Evolutionary conservation across 2,113 vertebrate species (phyloP).

Genomic region (Pterocles burchelli): DNA sequence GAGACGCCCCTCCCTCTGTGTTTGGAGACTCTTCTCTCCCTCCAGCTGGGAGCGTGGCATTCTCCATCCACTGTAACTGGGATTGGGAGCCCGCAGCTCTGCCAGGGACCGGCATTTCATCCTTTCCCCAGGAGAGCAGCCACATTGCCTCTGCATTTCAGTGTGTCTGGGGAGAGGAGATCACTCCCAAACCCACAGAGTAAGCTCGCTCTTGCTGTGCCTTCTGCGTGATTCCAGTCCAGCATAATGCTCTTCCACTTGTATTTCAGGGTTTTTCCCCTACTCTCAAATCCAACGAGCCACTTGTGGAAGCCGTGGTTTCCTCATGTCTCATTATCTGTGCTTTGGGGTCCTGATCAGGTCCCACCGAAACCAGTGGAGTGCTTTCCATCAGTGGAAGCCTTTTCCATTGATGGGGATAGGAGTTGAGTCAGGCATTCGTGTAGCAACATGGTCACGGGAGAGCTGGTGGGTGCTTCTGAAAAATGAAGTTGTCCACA

Average conservation of each 20-base stretch:
- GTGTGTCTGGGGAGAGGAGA: background rate
- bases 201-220: background rate
- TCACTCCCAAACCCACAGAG: background rate
- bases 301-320: background rate
- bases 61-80: background rate
- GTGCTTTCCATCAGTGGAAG: background rate
- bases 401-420: background rate
- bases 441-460: background rate
- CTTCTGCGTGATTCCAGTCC: background rate
- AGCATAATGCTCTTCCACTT: background rate
- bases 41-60: background rate
- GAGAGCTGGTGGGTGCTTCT: slow-evolving; percentile 20
- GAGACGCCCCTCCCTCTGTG: background rate
- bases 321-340: background rate
- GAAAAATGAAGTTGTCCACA: background rate
- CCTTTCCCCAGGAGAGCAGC: background rate
- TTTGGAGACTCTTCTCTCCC: background rate
- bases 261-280: background rate
- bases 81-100: background rate
- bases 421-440: background rate
- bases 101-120: background rate
- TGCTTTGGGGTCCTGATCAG: background rate
- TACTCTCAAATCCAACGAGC: background rate
- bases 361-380: background rate
- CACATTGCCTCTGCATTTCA: background rate